These are phyloP conservation scores for Siphlonurus alternatus DNA, from an alignment of 2,888 invertebrate species.

Conservation along the genomic window DNA sequence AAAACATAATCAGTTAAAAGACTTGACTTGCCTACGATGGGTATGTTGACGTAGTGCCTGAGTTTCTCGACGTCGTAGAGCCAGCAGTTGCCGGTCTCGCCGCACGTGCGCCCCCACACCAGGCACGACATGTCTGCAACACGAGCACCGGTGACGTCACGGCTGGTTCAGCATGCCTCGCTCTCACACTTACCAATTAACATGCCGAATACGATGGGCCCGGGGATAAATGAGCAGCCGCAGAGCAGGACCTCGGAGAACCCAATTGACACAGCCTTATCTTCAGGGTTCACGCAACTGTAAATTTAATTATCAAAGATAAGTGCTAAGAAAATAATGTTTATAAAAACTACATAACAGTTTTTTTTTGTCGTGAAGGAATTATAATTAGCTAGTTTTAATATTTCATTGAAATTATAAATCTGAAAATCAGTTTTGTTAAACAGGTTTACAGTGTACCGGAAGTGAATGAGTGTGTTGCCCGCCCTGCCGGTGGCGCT, in stretches of 20 bases:
- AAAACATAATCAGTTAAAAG: too few relatives aligned
- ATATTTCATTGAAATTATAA: too few relatives aligned
- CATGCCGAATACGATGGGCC: slow-evolving; percentile 28
- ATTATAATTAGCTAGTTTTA: too few relatives aligned
- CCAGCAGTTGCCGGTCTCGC: slow-evolving; percentile 24
- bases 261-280: slow-evolving; percentile 23
- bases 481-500: slow-evolving; percentile 20
- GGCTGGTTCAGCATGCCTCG: background rate
- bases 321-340: background rate
- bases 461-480: slow-evolving; percentile 19
- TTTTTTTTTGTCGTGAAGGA: too few relatives aligned
- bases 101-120: slow-evolving; percentile 25
- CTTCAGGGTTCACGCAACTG: slow-evolving; percentile 22
- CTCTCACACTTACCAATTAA: slow-evolving; percentile 21
- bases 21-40: slow-evolving; percentile 17
- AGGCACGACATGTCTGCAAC: slow-evolving; percentile 23
- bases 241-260: slow-evolving; percentile 19
- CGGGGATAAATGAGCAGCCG: slow-evolving; percentile 25
- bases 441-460: too few relatives aligned
- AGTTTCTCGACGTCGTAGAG: slow-evolving; percentile 23
- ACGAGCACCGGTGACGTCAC: background rate
- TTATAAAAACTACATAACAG: too few relatives aligned
- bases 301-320: background rate
- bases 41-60: slow-evolving; percentile 18
- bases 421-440: too few relatives aligned